Evolutionary conservation across 92 coral and sea anemone genomes (phyloP), one percentile per base, ranked within the genome.

Genomic region (Palythoa grandis): DNA sequence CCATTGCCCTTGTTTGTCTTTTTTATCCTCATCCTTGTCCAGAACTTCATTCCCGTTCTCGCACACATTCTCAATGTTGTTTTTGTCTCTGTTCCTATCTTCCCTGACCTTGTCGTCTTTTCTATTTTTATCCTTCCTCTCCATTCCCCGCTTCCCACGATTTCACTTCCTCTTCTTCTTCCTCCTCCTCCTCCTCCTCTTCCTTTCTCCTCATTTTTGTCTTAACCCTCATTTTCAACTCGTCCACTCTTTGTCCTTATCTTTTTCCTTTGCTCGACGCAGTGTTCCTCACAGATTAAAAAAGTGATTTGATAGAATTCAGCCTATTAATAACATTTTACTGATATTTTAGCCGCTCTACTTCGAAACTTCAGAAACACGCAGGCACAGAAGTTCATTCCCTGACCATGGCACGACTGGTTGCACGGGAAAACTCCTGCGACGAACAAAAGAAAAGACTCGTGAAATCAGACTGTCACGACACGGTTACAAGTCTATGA

Each of bases 381-480:
- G 74, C 38, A 52, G 75, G 39, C 71, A 67, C 25, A 80, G 53
- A 80, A 25, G 16, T 22, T 40, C 85, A 16, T 37, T 11, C 63
- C 48, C 74, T 25, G 73, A 67, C 40, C 85, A 80, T 50, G 74
- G 39, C 20, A 66, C 74, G 0, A 53, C 74, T 6, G 74, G 85
- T 7, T 66, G 85, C 74, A 66, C 85, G 5, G 75, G 85, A 10
- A 67, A 13, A 48, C 74, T 80, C 12, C 85, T 80, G 16, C 72
- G 60, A 24, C 85, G 75, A 14, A 80, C 61, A 35, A 80, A 80
- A 15, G 85, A 80, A 23, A 67, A 19, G 47, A 23, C 85, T 0
- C 85, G 85, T 19, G 85, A 80, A 35, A 58, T 80, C 61, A 67
- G 60, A 22, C 19, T 80, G 23, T 80, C 85, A 68, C 47, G 85